phyloP scores from a whole-genome alignment of 1,140 invertebrate genomes.

The Zaprionus tsacasi region DNA sequence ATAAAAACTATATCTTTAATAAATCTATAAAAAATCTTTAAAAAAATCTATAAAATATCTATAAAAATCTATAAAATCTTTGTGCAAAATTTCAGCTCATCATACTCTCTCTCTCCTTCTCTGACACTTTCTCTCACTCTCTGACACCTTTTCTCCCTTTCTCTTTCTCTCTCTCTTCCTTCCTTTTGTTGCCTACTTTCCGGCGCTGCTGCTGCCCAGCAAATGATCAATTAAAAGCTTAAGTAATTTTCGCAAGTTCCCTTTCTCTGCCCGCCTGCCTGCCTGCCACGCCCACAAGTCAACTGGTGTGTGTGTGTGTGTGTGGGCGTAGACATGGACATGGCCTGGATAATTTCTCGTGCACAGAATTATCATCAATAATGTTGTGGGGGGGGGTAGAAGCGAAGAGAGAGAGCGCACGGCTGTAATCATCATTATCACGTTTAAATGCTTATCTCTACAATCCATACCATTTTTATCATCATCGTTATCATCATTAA shows the following conservation, averaged over 20 bases:
- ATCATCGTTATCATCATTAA: slow-evolving; percentile 7
- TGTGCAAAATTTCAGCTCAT: no score
- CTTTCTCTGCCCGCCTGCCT: background rate
- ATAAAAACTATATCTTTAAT: no score
- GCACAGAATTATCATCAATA: slow-evolving; percentile 2
- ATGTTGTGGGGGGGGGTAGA: background rate
- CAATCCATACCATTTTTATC: background rate
- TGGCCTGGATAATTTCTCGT: background rate
- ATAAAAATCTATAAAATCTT: no score
- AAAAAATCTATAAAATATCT: no score
- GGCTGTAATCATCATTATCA: background rate
- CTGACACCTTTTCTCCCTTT: no score
- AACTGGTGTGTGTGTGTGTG: background rate
- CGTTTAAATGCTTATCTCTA: background rate
- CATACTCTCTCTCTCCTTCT: no score
- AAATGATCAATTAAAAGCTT: slow-evolving; percentile 35
- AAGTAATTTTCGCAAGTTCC: slow-evolving; percentile 8
- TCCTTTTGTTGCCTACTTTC: background rate
- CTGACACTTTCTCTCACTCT: no score
- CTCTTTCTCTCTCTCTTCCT: no score
- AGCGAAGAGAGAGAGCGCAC: no score
- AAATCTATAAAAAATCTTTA: no score
- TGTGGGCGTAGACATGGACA: background rate
- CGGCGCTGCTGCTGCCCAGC: slow-evolving; percentile 1
- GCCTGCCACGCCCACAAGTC: slow-evolving; percentile 1